Conservation (phyloP, 2,888 invertebrate genomes). For the Ennomos fuscantarius region DNA sequence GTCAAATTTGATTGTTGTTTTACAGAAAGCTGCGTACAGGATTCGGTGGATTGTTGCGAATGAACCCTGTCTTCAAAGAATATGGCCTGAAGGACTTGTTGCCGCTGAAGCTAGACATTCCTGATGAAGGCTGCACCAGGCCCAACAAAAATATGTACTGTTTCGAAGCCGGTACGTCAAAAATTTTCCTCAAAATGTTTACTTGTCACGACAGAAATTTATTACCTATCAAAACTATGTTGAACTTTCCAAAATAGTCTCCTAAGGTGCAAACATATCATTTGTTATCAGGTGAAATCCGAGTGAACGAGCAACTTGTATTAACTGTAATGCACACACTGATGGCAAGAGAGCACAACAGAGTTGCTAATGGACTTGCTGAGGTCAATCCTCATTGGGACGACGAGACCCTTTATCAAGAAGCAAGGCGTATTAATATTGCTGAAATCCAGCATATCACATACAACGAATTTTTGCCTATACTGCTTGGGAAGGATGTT, state of each 20-base stretch:
- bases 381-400: constrained; percentile 96
- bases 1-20: constrained; percentile 7
- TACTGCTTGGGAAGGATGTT: constrained; percentile 94
- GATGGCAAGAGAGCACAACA: constrained; percentile 96
- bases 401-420: constrained; percentile 96
- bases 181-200: too few species aligned
- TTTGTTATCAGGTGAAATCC: constrained; percentile 89
- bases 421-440: constrained; percentile 92
- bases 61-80: constrained; percentile 95
- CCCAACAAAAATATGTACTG: constrained; percentile 96
- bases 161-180: constrained; percentile 93
- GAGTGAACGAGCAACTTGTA: constrained; percentile 96
- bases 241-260: too few species aligned
- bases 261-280: background rate
- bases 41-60: constrained; percentile 92
- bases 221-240: too few species aligned
- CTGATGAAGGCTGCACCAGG: constrained; percentile 96
- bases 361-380: constrained; percentile 90
- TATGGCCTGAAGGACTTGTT: constrained; percentile 95
- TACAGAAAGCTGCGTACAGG: constrained; percentile 92
- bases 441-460: constrained; percentile 96
- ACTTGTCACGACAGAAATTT: too few species aligned
- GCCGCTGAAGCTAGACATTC: constrained; percentile 94
- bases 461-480: constrained; percentile 95
- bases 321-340: constrained; percentile 96